Base-by-base conservation (phyloP, 2,797 vertebrate species). In the Chaunax sp. region DNA sequence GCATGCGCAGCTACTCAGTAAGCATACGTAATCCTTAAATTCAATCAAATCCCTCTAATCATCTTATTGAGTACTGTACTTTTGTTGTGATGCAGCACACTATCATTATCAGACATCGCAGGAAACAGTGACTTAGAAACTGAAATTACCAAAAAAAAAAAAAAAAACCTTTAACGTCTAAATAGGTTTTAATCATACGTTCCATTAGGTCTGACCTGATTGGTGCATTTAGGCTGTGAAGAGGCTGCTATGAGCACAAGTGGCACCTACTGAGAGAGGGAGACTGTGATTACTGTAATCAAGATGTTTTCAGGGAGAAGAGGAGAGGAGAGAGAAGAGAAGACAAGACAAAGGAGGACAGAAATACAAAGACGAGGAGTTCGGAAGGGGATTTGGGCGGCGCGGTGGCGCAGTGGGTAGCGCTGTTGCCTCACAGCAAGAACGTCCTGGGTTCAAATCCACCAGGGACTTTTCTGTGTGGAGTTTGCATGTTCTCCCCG, bases 261-360 rank as follows among this genome's bases (percentile, higher is more conserved):
- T 75, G 84, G 75, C 75, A 59, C 80, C 71, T 54, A 53, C 74
- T 76, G 80, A 89, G 80, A 72, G 53, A 83, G 69, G 77, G 75
- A 59, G 67, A 16, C 1, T 66, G 72, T 89, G 87, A 92, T 90
- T 92, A 87, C 81, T 64, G 72, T 90, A 83, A 92, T 92, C 80
- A 89, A 85, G 74, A 72, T 68, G 69, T 77, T 87, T 85, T 81
- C 57, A 58, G 45, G 60, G 75, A 37, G 22, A 4, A 64, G 46
- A 5, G 65, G 44, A 64, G 57, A 30, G 56, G 49, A 56, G 10
- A 37, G 23, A 63, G 22, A 53, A 30, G 51, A 64, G 59, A 46
- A 54, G 49, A 12, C 25, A 16, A 22, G 15, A 38, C 37, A 12
- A 51, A 23, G 6, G n/a, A 9, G 6, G 20, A 4, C 4, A 20